Evolutionary conservation across 2,888 invertebrate species (phyloP), one percentile per base, ranked within the genome.

Genomic region (Thymelicus sylvestris): DNA sequence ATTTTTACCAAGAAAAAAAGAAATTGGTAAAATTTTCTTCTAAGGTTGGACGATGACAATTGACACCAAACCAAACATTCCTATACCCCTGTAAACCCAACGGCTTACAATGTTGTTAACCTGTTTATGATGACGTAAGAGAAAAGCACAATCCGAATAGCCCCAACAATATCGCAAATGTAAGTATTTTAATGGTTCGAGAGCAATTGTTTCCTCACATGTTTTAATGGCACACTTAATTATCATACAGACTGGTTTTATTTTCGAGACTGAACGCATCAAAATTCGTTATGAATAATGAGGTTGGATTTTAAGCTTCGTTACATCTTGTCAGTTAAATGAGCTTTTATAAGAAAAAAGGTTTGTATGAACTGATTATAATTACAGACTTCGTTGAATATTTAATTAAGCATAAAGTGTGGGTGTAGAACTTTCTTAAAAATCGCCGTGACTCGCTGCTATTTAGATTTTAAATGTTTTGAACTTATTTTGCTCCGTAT

Each of bases 241-340:
- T 91, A 89, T 78, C 86, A 88, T 86, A 86, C 82, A 83, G 86
- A 85, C 88, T 78, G 85, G 86, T 87, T 88, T 82, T 81, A 82
- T 83, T 86, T 80, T 83, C 79, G 82, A 83, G 81, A 85, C 83
- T 80, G 84, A 83, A 86, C 83, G 82, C 86, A 86, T 86, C 86
- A 86, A 84, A 88, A 85, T 85, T 84, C 83, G 78, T 86, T 90
- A 90, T 91, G 89, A 90, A 89, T 90, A 91, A 91, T 90, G 85
- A 87, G 87, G 81, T 86, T 80, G 85, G 82, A 85, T 88, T 89
- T 89, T 88, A 90, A 85, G 91, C 88, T 89, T 88, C 89, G 91
- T 88, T 90, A 87, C 85, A 80, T 87, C 84, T 84, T 84, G 87
- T 83, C 81, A 81, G 83, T 85, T 82, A 83, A 82, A 81, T 81